phyloP scores from a whole-genome alignment of 2,113 vertebrate species.

The Gnathonemus longibarbis region DNA sequence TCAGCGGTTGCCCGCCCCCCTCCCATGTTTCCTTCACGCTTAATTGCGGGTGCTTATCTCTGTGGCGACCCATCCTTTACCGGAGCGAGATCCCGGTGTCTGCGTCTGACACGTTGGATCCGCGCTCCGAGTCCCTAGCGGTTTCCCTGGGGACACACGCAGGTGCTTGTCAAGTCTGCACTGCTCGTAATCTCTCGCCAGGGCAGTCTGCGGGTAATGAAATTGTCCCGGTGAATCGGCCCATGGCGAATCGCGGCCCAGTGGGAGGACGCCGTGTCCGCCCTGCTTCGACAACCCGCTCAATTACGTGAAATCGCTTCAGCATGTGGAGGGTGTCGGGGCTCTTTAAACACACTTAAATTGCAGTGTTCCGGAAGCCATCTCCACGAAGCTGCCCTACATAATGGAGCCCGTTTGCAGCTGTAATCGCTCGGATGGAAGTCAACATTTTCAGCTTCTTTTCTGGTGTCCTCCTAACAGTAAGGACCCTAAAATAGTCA shows the following conservation, averaged over 20 bases:
- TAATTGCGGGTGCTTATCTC: conserved; percentile 48
- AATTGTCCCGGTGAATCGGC: conserved; percentile 66
- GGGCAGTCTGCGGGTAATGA: conserved; percentile 68
- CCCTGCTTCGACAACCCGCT: neutral
- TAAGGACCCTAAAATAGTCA: neutral
- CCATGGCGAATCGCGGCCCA: conserved; percentile 54
- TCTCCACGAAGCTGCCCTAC: neutral
- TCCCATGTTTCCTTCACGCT: conserved; percentile 24
- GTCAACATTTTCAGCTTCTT: neutral
- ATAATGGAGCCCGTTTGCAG: neutral
- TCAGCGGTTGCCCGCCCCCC: conserved; percentile 29
- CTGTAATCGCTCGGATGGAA: neutral
- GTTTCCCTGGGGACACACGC: neutral
- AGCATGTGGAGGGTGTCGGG: neutral
- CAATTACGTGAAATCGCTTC: conserved; percentile 17
- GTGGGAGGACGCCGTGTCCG: conserved; percentile 41
- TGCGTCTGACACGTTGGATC: conserved; percentile 42
- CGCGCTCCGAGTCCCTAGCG: neutral
- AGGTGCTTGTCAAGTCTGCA: neutral
- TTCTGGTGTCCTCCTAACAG: neutral
- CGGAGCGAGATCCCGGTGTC: conserved; percentile 46
- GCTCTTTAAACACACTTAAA: conserved; percentile 12
- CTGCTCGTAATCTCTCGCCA: conserved; percentile 56
- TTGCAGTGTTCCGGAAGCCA: neutral
- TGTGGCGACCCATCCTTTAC: conserved; percentile 49